Conservation (phyloP, 2,797 vertebrate genomes). For the Myioborus melanocephalus region DNA sequence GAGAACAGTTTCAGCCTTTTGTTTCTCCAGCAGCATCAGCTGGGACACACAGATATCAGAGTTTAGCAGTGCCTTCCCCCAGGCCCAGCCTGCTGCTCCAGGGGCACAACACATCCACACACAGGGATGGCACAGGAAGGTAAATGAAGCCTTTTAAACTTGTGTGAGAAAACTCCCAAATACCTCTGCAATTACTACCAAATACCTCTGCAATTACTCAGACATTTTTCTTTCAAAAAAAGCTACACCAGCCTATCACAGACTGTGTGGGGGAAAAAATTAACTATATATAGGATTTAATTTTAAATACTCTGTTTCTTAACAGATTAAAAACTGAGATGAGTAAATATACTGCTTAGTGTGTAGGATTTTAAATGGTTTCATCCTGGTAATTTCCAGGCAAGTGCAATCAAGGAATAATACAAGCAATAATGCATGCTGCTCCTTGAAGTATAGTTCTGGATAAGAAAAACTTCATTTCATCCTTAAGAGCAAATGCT, state of each 20-base stretch:
- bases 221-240: neutral
- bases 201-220: neutral
- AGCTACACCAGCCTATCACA: neutral
- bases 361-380: neutral
- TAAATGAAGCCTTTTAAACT: neutral
- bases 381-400: neutral
- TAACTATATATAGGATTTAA: neutral
- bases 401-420: neutral
- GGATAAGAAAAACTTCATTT: neutral
- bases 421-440: neutral
- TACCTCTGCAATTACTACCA: neutral
- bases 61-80: neutral
- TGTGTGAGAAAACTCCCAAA: neutral
- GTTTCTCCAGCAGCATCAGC: neutral
- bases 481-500: constrained; percentile 27
- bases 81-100: neutral
- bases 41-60: neutral
- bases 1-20: neutral
- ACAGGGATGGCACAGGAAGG: neutral
- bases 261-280: accelerated
- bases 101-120: neutral
- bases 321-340: neutral
- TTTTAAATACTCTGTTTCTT: neutral
- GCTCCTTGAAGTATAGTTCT: neutral
- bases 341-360: neutral